A percentile compares a stretch with the other conserved stretches of the same genome.
Evolutionary conservation across 2,797 vertebrate species (phyloP).

Genomic region (Acrossocheilus wenchowensis): DNA sequence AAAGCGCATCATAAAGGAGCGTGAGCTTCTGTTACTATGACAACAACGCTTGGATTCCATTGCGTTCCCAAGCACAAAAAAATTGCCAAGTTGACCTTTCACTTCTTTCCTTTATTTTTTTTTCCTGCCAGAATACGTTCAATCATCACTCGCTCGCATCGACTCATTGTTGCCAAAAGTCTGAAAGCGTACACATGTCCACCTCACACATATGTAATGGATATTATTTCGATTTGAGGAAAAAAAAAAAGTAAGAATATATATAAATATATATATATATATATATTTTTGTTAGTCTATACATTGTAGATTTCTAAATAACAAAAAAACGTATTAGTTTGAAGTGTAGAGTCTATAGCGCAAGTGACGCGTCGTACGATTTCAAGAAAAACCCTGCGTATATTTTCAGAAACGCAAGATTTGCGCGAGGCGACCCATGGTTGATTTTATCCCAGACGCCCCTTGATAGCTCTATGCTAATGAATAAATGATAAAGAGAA

Average conservation of each 20-base stretch:
- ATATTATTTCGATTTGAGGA: constrained; percentile 80
- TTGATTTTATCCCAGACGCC: constrained; percentile 12
- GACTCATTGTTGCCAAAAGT: constrained; percentile 56
- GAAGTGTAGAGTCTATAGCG: constrained; percentile 85
- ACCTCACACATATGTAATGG: constrained; percentile 78
- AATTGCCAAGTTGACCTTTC: constrained; percentile 48
- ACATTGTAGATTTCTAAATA: constrained; percentile 89
- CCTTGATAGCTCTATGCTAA: constrained; percentile 3
- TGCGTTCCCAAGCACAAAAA: constrained; percentile 18
- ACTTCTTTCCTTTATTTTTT: constrained; percentile 17
- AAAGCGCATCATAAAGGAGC: neutral
- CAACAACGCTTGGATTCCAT: constrained; percentile 27
- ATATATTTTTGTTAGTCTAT: constrained; percentile 90
- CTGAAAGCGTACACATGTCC: constrained; percentile 75
- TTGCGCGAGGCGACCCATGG: neutral
- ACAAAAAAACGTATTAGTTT: constrained; percentile 78
- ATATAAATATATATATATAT: constrained; percentile 57
- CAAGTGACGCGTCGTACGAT: constrained; percentile 61
- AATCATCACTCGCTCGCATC: constrained; percentile 6
- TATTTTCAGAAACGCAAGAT: constrained; percentile 45
- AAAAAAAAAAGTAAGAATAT: constrained; percentile 77
- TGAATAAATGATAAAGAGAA: constrained; percentile 18
- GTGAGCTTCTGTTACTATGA: constrained; percentile 25
- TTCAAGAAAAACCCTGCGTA: constrained; percentile 5
- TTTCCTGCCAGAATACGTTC: neutral